Evolutionary conservation across 2,113 vertebrate species (phyloP), one percentile per base, ranked within the genome.

Genomic region (Colistium nudipinnis): DNA sequence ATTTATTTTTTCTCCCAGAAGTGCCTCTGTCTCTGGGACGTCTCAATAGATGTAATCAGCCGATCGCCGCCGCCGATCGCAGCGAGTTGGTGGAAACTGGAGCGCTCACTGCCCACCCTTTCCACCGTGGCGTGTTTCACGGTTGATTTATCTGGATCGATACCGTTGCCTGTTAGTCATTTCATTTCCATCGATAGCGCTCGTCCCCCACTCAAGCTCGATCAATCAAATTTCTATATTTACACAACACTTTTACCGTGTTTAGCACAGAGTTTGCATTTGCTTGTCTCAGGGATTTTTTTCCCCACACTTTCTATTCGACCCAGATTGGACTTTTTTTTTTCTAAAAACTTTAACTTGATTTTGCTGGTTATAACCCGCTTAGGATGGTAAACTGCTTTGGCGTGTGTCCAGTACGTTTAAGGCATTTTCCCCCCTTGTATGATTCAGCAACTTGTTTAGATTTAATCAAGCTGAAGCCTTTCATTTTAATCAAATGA

Each of bases 111-210:
- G 22, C 16, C n/a, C 30, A 9, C 57, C n/a, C 39, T 69, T 28
- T 73, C 73, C 65, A 51, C 66, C 8, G 30, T 55, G 11, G 8
- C 16, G 35, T 6, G 64, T 76, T 62, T 79, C 66, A 77, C 10
- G 47, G 56, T 45, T 73, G 67, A 83, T 79, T 80, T 80, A 61
- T 67, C 81, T 45, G 3, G 68, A 77, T 85, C 76, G 56, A 75
- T 89, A 61, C 28, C 1, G 2, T 74, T 14, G 30, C 68, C 63
- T 53, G 52, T 83, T 81, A 62, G 70, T 81, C 61, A 74, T 86
- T 71, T 83, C 39, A 59, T 81, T 76, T 51, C 70, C 78, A 53
- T 74, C 28, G 22, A 62, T 61, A 54, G 20, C 22, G 44, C 11
- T 61, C 48, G 48, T 35, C 69, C 54, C 30, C 57, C 0, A 3